Evolutionary conservation across 2,113 vertebrate genomes (phyloP).

Genomic region (Pseudopipra pipra): DNA sequence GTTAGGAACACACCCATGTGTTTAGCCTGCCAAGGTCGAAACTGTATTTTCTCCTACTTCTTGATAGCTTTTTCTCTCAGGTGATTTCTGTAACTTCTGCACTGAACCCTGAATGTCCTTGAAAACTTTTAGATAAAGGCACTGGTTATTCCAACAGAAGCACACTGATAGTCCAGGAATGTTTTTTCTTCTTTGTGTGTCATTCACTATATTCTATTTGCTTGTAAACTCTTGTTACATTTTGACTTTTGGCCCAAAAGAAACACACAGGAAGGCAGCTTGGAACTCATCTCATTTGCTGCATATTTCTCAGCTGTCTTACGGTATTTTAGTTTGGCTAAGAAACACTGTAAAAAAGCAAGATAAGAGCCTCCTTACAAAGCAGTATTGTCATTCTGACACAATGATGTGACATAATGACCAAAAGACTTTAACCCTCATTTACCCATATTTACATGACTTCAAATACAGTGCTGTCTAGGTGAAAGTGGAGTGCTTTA

Average conservation of each 20-base stretch:
- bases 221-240: neutral
- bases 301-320: constrained; percentile 19
- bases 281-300: neutral
- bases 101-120: neutral
- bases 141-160: neutral
- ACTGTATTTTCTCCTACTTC: neutral
- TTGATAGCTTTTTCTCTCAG: neutral
- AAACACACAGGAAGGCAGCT: neutral
- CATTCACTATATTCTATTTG: neutral
- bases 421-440: neutral
- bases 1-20: neutral
- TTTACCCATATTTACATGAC: neutral
- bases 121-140: neutral
- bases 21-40: neutral
- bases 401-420: neutral
- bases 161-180: neutral
- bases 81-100: neutral
- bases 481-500: neutral
- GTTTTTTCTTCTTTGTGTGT: neutral
- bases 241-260: neutral
- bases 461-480: neutral
- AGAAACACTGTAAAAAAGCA: neutral
- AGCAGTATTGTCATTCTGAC: neutral
- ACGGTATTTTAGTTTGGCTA: neutral
- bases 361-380: constrained; percentile 5